phyloP scores from a whole-genome alignment of 1,140 invertebrate species.

The Adelges cooleyi region DNA sequence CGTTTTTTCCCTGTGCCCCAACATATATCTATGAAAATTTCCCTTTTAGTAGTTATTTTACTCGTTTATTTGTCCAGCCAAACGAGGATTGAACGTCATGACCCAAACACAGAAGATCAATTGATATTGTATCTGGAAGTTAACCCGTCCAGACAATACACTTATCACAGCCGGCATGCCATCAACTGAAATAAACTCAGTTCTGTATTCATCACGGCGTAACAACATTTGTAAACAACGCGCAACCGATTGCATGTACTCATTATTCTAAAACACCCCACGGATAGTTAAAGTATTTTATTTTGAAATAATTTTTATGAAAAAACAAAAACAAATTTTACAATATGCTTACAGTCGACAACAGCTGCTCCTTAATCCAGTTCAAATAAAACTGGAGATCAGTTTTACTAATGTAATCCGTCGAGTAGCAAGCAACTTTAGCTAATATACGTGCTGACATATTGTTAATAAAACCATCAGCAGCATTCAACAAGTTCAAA shows the following conservation, averaged over 20 bases:
- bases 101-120: conserved; percentile 98
- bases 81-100: conserved; percentile 84
- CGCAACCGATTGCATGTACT: conserved; percentile 95
- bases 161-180: conserved; percentile 82
- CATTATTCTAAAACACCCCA: conserved; percentile 69
- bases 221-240: conserved; percentile 99
- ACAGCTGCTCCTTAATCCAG: conserved; percentile 95
- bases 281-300: background rate
- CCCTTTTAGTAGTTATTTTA: no score
- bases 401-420: conserved; percentile 83
- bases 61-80: conserved; percentile 96
- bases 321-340: background rate
- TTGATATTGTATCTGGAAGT: conserved; percentile 99
- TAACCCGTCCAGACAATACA: conserved; percentile 84
- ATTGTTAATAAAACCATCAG: conserved; percentile 95
- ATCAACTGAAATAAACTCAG: conserved; percentile 89
- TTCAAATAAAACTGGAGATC: conserved; percentile 94
- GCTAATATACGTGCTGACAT: conserved; percentile 96
- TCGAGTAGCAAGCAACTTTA: conserved; percentile 93
- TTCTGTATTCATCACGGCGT: conserved; percentile 88
- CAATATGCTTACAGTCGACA: conserved; percentile 53
- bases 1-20: no score
- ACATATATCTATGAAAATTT: no score
- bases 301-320: background rate
- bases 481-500: conserved; percentile 84